Evolutionary conservation across 1,140 invertebrate genomes (phyloP).

Genomic region (Pseudomyrmex dendroicus): DNA sequence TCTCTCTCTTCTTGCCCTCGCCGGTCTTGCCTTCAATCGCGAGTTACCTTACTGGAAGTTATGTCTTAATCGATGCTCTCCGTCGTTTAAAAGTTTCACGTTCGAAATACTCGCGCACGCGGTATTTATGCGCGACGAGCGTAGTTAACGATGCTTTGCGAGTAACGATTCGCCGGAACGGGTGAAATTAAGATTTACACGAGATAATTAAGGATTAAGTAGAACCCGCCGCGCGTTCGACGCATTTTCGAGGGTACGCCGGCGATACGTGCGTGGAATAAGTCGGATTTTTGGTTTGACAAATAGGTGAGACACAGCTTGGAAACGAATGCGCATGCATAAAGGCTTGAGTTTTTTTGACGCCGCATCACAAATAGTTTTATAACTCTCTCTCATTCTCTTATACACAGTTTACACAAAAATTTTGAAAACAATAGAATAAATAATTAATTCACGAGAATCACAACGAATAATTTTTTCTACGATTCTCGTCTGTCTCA

Average conservation of each 20-base stretch:
- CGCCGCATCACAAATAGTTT: constrained; percentile 33
- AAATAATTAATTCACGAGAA: not conserved
- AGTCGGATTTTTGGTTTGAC: constrained; percentile 44
- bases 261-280: constrained; percentile 50
- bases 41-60: constrained; percentile 62
- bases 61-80: constrained; percentile 67
- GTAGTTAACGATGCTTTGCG: constrained; percentile 42
- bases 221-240: constrained; percentile 41
- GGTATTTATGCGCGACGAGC: constrained; percentile 16
- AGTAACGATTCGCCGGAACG: constrained; percentile 54
- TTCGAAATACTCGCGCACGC: constrained; percentile 43
- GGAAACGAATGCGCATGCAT: constrained; percentile 39
- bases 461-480: not conserved
- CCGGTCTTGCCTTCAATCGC: constrained; percentile 6
- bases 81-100: constrained; percentile 67
- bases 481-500: not conserved
- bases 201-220: constrained; percentile 57
- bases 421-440: not conserved
- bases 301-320: constrained; percentile 49
- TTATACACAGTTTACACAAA: not conserved
- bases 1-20: not conserved
- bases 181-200: constrained; percentile 63
- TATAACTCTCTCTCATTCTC: constrained; percentile 1
- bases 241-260: constrained; percentile 45
- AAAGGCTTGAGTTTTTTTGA: not conserved